Conservation (phyloP, 2,797 vertebrate genomes). For the Gallinago solitaria region DNA sequence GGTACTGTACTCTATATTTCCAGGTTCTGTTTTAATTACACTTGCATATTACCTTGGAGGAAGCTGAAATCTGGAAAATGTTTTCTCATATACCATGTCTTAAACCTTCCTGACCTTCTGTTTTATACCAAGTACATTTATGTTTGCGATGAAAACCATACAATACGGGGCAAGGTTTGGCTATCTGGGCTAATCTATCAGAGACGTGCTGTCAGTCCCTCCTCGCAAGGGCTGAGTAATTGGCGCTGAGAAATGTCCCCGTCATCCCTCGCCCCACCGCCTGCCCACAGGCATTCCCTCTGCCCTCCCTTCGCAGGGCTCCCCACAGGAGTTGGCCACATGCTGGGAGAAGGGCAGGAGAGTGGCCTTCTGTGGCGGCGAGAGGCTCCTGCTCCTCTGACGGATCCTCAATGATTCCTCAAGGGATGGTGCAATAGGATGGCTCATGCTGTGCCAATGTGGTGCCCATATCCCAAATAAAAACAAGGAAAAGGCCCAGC, state of each 20-base stretch:
- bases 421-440: background rate
- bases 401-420: background rate
- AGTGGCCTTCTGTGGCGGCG: background rate
- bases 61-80: constrained; percentile 75
- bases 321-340: background rate
- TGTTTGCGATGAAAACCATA: constrained; percentile 63
- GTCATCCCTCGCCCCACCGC: background rate
- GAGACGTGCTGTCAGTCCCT: background rate
- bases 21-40: constrained; percentile 76
- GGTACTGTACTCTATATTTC: constrained; percentile 75
- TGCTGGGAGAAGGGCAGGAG: background rate
- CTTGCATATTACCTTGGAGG: constrained; percentile 73
- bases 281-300: background rate
- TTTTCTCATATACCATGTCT: constrained; percentile 72
- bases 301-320: background rate
- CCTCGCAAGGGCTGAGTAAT: background rate
- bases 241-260: background rate
- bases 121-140: constrained; percentile 68
- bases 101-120: constrained; percentile 70
- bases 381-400: background rate
- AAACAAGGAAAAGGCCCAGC: background rate
- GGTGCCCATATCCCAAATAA: background rate
- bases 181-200: background rate
- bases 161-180: constrained; percentile 11
- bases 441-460: background rate